phyloP scores from a whole-genome alignment of 1,140 invertebrate species.

The Colletes latitarsis region DNA sequence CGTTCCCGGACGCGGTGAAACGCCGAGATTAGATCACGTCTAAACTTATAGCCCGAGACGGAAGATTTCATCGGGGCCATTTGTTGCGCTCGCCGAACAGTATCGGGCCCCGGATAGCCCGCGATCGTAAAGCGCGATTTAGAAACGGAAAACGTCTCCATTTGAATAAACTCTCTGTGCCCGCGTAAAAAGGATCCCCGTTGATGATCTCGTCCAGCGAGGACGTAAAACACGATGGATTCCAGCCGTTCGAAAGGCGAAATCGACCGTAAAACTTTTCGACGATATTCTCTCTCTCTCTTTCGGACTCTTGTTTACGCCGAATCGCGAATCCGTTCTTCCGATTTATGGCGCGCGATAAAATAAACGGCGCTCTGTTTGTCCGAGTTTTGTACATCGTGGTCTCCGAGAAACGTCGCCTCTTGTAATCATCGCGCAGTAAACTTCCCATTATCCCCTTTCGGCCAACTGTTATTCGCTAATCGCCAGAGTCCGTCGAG shows the following conservation, averaged over 20 bases:
- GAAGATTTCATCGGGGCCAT: constrained; percentile 52
- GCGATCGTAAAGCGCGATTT: constrained; percentile 54
- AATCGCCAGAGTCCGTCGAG: background rate
- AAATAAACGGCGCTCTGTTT: background rate
- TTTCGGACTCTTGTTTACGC: background rate
- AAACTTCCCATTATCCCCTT: background rate
- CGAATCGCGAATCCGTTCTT: constrained; percentile 4
- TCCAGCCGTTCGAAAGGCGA: constrained; percentile 10
- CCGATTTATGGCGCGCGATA: constrained; percentile 30
- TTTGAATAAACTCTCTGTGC: constrained; percentile 44
- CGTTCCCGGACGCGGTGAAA: constrained; percentile 17
- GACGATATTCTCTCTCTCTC: background rate
- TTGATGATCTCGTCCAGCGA: constrained; percentile 44
- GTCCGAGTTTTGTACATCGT: background rate
- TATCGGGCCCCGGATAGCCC: constrained; percentile 31
- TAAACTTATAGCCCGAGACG: constrained; percentile 43
- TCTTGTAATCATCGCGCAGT: constrained; percentile 2
- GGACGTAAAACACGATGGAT: constrained; percentile 46
- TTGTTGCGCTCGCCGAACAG: constrained; percentile 46
- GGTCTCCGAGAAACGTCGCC: background rate
- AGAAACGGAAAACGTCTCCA: constrained; percentile 56
- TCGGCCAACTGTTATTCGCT: background rate
- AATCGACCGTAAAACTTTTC: constrained; percentile 29
- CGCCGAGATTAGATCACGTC: constrained; percentile 47
- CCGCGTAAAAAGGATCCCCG: constrained; percentile 23